These are phyloP conservation scores for Apis cerana DNA, from an alignment of 1,140 invertebrate species.

Conservation along the genomic window DNA sequence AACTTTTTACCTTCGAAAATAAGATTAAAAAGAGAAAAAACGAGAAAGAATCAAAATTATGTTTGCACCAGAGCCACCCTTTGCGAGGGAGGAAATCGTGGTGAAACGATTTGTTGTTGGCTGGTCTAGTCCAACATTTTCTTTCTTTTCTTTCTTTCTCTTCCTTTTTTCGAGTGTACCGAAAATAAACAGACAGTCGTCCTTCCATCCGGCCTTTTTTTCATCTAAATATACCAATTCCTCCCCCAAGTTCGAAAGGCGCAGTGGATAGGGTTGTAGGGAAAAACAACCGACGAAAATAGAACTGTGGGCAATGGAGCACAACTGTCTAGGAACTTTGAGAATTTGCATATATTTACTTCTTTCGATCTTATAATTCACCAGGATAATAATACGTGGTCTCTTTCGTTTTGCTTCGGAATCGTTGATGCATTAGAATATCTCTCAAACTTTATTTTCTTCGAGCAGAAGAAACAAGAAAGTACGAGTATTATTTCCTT, in stretches of 20 bases:
- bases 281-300: slow-evolving; percentile 19
- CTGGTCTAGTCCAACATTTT: neutral
- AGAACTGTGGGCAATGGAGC: neutral
- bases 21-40: neutral
- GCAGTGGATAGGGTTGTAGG: neutral
- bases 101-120: slow-evolving; percentile 6
- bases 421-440: neutral
- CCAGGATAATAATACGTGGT: neutral
- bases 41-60: neutral
- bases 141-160: neutral
- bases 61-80: neutral
- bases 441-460: too few relatives aligned
- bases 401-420: too few relatives aligned
- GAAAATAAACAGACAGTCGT: slow-evolving; percentile 26
- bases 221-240: slow-evolving; percentile 9
- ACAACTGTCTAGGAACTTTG: neutral
- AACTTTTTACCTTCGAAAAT: neutral
- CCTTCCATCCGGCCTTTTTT: slow-evolving; percentile 24
- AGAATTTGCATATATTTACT: neutral
- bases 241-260: neutral
- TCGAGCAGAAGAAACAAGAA: too few relatives aligned
- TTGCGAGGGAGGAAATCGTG: neutral
- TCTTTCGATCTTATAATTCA: neutral
- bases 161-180: neutral
- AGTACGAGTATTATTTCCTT: too few relatives aligned